Base-by-base conservation (phyloP, 2,888 invertebrate species). In the Drosophila nr. medialis region DNA sequence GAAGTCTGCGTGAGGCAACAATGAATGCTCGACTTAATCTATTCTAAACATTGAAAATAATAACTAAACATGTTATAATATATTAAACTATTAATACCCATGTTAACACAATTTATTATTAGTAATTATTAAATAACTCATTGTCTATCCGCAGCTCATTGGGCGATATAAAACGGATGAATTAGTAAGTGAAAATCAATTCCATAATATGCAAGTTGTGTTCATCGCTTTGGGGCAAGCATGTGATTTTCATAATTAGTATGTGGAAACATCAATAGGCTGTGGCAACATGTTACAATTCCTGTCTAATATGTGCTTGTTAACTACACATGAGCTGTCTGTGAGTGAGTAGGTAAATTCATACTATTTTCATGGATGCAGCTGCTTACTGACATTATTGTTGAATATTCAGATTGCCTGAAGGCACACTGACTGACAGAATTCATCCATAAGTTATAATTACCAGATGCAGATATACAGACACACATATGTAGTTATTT, bases 131-230 rank as follows among this genome's bases (percentile, higher is more conserved):
- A 58, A 32, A 29, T 49, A 21, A 49, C 27, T 24, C 5, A 8
- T 32, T 48, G 10, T 68, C 48, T 64, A 15, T 56, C 69, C 45
- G 38, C 72, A 84, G 84, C 76, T 84, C 4, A 80, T 53, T 72
- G 78, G 78, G 55, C 60, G 42, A 24, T 73, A 76, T 49, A 50
- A 66, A 45, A 36, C 72, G 65, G 85, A 84, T 11, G 77, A 80
- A 54, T 66, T 84, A 51, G 84, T 84, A 78, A 83, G 86, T 83
- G 42, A 48, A 66, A 68, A 63, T 27, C 13, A 24, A 32, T 38
- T 21, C 5, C 6, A 10, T 11, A 48, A 11, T 24, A 45, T 21
- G 10, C 21, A 55, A 21, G 6, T 27, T n/a, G 45, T 24, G 45
- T 8, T 24, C 21, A 21, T 32, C 15, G 13, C 13, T 27, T 11